Evolutionary conservation across 2,888 invertebrate genomes (phyloP).

Genomic region (Euspilapteryx auroguttella): DNA sequence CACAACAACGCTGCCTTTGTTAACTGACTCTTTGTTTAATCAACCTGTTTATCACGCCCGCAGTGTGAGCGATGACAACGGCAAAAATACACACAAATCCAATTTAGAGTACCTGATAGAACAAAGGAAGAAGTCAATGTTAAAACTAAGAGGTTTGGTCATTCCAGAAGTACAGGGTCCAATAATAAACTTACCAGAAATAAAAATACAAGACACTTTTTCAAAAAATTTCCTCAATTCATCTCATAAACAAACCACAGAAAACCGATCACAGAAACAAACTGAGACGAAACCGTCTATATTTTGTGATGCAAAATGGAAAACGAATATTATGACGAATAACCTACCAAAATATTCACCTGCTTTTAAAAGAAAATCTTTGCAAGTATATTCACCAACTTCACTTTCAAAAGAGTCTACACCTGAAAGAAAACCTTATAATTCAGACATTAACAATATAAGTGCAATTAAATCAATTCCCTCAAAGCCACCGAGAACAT

Average conservation of each 20-base stretch:
- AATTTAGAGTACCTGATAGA: conserved; percentile 77
- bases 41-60: conserved; percentile 35
- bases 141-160: conserved; percentile 83
- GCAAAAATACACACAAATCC: conserved; percentile 57
- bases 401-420: conserved; percentile 48
- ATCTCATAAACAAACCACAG: conserved; percentile 19
- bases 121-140: conserved; percentile 79
- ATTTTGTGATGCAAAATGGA: conserved; percentile 44
- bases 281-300: conserved; percentile 23
- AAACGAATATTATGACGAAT: conserved; percentile 35
- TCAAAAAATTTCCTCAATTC: conserved; percentile 38
- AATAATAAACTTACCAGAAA: conserved; percentile 78
- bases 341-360: conserved; percentile 80
- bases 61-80: conserved; percentile 44
- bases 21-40: conserved; percentile 22
- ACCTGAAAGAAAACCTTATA: conserved; percentile 38
- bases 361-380: conserved; percentile 75
- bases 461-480: conserved; percentile 10
- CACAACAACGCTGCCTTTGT: conserved; percentile 34
- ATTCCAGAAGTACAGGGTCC: conserved; percentile 77
- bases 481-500: conserved; percentile 20
- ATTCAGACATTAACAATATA: conserved; percentile 23
- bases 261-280: conserved; percentile 21
- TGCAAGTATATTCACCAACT: conserved; percentile 64
- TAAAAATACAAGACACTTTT: conserved; percentile 70